Conservation (phyloP, 1,140 invertebrate species). For the Pristionchus pacificus region DNA sequence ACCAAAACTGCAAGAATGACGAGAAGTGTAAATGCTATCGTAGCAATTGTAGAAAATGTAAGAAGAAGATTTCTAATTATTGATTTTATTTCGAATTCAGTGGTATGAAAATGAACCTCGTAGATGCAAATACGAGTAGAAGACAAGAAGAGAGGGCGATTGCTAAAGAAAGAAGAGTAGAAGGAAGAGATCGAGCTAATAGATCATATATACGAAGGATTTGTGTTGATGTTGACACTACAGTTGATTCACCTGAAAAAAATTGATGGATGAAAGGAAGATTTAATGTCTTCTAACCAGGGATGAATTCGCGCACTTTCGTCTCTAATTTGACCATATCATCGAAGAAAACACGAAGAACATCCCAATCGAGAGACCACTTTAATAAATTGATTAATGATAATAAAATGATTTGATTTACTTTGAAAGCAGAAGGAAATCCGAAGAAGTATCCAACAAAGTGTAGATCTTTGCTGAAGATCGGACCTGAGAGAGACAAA, state of each 20-base stretch:
- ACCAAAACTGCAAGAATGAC: background rate
- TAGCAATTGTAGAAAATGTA: background rate
- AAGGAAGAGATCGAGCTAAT: background rate
- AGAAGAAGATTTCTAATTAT: background rate
- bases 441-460: background rate
- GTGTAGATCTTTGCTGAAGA: background rate
- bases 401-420: background rate
- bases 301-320: background rate
- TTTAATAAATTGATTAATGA: background rate
- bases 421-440: background rate
- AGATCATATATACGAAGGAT: background rate
- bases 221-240: background rate
- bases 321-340: background rate
- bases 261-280: no score
- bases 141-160: background rate
- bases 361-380: background rate
- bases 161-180: background rate
- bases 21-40: background rate
- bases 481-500: background rate
- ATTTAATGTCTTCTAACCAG: background rate
- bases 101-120: background rate
- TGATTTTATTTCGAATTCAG: background rate
- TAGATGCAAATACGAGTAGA: background rate
- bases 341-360: background rate
- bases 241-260: no score